Evolutionary conservation across 2,113 vertebrate species (phyloP), one percentile per base, ranked within the genome.

Genomic region (Seriola rivoliana): DNA sequence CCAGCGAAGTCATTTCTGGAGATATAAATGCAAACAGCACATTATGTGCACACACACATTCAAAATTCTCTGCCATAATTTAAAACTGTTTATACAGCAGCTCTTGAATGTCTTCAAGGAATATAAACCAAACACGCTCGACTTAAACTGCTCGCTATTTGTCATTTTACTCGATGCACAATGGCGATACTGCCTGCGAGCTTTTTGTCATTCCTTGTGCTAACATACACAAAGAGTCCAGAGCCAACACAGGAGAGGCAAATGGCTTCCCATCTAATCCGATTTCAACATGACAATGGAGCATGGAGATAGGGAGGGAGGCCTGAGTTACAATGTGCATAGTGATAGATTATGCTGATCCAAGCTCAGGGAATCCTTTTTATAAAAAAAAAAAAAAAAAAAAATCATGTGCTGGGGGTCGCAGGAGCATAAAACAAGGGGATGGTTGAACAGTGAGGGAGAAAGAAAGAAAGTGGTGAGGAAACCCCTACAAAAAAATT

Each of bases 261-360:
- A 91, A 93, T 81, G 82, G 88, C 86, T 90, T 89, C 81, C 85
- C 63, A 36, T 80, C 82, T 93, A 94, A 94, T 92, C 91, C 89
- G 88, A 94, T 94, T 93, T 91, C 82, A 66, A 78, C 82, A 78
- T 88, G 73, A 94, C 93, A 93, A 94, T 94, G 87, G 84, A 25
- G 87, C 85, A 34, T 29, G 77, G 80, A 72, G 88, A 84, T 80
- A 70, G 82, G 79, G 89, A 85, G 86, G 86, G 88, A 87, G 88
- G 84, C 78, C 85, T 21, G 85, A 85, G 90, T 82, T 91, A 91
- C 91, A 92, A 93, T 91, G 91, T 90, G 93, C 91, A 91, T 80
- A 82, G 92, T 86, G 92, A 91, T 89, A 93, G 92, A 94, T 92
- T 93, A 94, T 93, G 92, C 91, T 93, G 90, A 93, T 94, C 92